Conservation (phyloP, 2,888 invertebrate genomes). For the Euspilapteryx auroguttella region DNA sequence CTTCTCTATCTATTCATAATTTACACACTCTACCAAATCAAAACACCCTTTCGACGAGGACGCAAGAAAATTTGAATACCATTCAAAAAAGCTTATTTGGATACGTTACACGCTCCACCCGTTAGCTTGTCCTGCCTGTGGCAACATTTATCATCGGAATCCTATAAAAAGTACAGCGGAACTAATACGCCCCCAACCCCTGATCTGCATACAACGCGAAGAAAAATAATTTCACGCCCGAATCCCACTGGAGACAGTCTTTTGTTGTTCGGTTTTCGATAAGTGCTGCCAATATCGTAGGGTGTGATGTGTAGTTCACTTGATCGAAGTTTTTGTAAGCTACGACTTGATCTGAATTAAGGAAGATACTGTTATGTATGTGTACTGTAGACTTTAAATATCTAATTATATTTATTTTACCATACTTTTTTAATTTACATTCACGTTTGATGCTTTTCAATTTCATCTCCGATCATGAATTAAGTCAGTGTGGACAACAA, state of each 20-base stretch:
- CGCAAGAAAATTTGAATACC: slow-evolving; percentile 10
- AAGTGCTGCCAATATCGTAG: not conserved
- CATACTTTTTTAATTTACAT: no score
- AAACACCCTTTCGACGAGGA: no score
- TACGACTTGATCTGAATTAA: not conserved
- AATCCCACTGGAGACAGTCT: slow-evolving; percentile 25
- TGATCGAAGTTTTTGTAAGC: not conserved
- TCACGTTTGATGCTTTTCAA: no score
- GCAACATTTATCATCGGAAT: slow-evolving; percentile 56
- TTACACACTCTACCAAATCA: no score
- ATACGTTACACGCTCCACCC: slow-evolving; percentile 53
- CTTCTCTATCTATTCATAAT: no score
- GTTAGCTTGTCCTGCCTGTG: slow-evolving; percentile 34
- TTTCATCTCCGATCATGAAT: no score
- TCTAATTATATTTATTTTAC: no score
- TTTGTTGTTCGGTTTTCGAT: slow-evolving; percentile 17
- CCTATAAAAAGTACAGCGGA: slow-evolving; percentile 57
- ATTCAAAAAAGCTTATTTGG: slow-evolving; percentile 40
- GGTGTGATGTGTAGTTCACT: not conserved
- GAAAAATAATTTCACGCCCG: slow-evolving; percentile 58
- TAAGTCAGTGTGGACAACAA: no score
- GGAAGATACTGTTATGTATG: not conserved
- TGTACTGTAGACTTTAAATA: not conserved
- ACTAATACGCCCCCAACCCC: slow-evolving; percentile 43
- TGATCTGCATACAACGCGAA: slow-evolving; percentile 58